These are phyloP conservation scores for Hipparchia semele DNA, from an alignment of 2,888 invertebrate genomes.

Conservation along the genomic window DNA sequence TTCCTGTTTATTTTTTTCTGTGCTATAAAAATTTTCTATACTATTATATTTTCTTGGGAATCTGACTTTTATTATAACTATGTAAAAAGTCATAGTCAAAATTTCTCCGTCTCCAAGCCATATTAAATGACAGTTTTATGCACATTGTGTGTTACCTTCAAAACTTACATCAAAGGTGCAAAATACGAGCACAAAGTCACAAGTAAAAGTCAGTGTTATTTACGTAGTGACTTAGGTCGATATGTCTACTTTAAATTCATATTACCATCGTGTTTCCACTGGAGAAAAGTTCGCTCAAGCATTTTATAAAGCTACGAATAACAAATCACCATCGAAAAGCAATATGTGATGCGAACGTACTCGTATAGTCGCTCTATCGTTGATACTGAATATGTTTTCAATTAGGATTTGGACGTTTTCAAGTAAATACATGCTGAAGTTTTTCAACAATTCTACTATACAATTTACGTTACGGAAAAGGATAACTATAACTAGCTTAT, in stretches of 20 bases:
- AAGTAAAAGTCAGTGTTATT: conserved; percentile 1
- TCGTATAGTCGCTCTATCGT: not conserved
- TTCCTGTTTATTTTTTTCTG: too few relatives aligned
- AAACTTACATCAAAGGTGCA: too few relatives aligned
- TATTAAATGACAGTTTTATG: too few relatives aligned
- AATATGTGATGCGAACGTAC: conserved; percentile 19
- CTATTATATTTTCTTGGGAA: too few relatives aligned
- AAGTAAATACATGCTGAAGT: not conserved
- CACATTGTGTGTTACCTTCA: too few relatives aligned
- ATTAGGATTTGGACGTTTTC: conserved; percentile 19
- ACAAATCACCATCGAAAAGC: conserved; percentile 25
- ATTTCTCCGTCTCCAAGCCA: too few relatives aligned
- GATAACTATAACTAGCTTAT: too few relatives aligned
- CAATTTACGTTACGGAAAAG: not conserved
- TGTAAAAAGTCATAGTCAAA: too few relatives aligned
- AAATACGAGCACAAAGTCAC: not conserved
- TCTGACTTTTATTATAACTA: too few relatives aligned
- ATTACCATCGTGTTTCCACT: conserved; percentile 10
- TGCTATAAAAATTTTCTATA: too few relatives aligned
- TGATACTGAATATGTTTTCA: conserved; percentile 25
- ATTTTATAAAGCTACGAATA: conserved; percentile 21
- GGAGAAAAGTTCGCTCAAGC: conserved; percentile 9
- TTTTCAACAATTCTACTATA: not conserved
- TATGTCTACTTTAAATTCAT: conserved; percentile 19
- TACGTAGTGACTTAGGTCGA: conserved; percentile 10